Evolutionary conservation across 2,797 vertebrate genomes (phyloP).

Genomic region (Xenentodon cancila): DNA sequence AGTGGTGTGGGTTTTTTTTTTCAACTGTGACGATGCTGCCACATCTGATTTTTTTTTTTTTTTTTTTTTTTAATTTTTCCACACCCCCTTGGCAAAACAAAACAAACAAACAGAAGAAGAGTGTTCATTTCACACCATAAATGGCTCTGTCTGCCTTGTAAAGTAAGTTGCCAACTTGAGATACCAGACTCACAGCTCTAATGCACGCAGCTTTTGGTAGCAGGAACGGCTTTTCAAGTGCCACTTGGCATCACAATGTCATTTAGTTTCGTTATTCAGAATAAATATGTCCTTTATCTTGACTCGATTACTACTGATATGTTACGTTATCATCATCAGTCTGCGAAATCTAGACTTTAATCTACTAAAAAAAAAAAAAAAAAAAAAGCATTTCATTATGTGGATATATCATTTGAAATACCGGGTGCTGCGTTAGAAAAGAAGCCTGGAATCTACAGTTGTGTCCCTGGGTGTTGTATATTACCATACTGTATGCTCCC

Average conservation of each 20-base stretch:
- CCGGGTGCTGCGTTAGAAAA: constrained; percentile 79
- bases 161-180: constrained; percentile 92
- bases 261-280: constrained; percentile 5
- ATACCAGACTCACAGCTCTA: constrained; percentile 84
- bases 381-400: neutral
- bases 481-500: constrained; percentile 51
- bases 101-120: constrained; percentile 89
- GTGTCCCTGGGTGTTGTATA: constrained; percentile 85
- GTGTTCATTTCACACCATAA: constrained; percentile 97
- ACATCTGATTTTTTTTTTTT: constrained; percentile 83
- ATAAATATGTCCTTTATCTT: neutral
- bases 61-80: constrained; percentile 80
- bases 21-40: constrained; percentile 82
- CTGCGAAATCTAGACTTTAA: neutral
- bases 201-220: constrained; percentile 72
- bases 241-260: constrained; percentile 2
- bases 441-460: constrained; percentile 91
- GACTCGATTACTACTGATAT: neutral
- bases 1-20: constrained; percentile 76
- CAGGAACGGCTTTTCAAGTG: constrained; percentile 6
- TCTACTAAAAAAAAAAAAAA: neutral
- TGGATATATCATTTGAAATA: neutral
- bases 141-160: constrained; percentile 90
- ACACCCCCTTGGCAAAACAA: constrained; percentile 93
- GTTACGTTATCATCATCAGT: neutral